Evolutionary conservation across 2,888 invertebrate genomes (phyloP).

Genomic region (Chorisops tibialis): DNA sequence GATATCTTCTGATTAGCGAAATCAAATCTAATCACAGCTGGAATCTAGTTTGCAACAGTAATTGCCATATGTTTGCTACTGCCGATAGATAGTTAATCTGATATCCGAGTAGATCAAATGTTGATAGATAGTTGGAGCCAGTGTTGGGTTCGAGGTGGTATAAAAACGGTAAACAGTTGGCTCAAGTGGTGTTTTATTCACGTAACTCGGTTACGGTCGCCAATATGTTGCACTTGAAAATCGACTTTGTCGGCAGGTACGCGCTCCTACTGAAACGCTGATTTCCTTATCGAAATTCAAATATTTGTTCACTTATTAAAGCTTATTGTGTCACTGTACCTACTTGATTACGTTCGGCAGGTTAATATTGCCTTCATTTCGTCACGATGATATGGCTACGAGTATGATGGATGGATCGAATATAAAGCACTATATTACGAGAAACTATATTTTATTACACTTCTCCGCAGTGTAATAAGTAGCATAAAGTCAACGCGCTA

Average conservation of each 20-base stretch:
- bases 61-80: slow-evolving; percentile 25
- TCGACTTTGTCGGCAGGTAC: slow-evolving; percentile 2
- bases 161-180: slow-evolving; percentile 6
- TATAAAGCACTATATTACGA: no score
- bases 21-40: slow-evolving; percentile 21
- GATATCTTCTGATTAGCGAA: slow-evolving; percentile 19
- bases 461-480: no score
- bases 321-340: slow-evolving; percentile 16
- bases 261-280: slow-evolving; percentile 1
- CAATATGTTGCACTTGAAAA: slow-evolving; percentile 22
- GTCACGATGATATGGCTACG: neutral
- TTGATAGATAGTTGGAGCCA: neutral
- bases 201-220: slow-evolving; percentile 8
- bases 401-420: neutral
- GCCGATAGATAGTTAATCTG: slow-evolving; percentile 20
- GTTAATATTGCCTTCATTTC: neutral
- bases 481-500: no score
- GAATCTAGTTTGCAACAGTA: slow-evolving; percentile 15
- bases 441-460: no score
- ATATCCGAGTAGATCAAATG: slow-evolving; percentile 13
- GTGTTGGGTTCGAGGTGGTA: neutral
- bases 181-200: neutral
- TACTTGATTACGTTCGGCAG: neutral
- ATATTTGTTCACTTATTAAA: slow-evolving; percentile 18
- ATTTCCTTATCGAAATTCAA: slow-evolving; percentile 7